Evolutionary conservation across 2,797 vertebrate species (phyloP).

Genomic region (Xenentodon cancila): DNA sequence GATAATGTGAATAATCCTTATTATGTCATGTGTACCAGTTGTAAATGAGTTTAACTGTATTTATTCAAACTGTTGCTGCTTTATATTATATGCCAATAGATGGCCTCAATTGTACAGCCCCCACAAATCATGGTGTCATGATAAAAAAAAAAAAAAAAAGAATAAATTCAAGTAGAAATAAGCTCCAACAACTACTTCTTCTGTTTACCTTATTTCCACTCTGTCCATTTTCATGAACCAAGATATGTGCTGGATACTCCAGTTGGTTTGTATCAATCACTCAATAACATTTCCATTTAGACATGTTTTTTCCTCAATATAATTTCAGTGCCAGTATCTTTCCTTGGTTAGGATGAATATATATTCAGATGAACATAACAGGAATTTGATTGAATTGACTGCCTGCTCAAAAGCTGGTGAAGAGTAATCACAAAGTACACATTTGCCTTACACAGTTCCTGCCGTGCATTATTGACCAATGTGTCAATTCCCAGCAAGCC

Average conservation of each 20-base stretch:
- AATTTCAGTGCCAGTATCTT: slow-evolving; percentile 36
- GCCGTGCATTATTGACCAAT: slow-evolving; percentile 43
- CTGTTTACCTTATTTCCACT: no score
- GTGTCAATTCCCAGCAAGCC: slow-evolving; percentile 7
- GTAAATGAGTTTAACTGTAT: no score
- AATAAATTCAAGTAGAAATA: no score
- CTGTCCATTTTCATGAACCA: no score
- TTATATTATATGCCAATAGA: no score
- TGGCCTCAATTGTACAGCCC: no score
- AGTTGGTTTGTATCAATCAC: slow-evolving; percentile 50
- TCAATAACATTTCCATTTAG: slow-evolving; percentile 60
- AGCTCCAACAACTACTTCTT: no score
- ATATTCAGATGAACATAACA: slow-evolving; percentile 62
- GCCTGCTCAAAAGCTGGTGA: slow-evolving; percentile 44
- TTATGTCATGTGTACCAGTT: no score
- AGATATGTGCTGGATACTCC: slow-evolving; percentile 34
- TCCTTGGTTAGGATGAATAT: slow-evolving; percentile 43
- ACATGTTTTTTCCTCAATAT: slow-evolving; percentile 45
- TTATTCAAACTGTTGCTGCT: no score
- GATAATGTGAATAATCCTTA: no score
- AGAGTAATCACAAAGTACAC: slow-evolving; percentile 58
- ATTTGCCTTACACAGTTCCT: slow-evolving; percentile 48
- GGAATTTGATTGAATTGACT: slow-evolving; percentile 56
- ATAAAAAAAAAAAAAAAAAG: no score
- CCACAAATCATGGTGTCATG: no score